Percentiles rank a stretch among this genome's conserved stretches.
phyloP scores from a whole-genome alignment of 1,140 invertebrate genomes.

The Nephila pilipes region DNA sequence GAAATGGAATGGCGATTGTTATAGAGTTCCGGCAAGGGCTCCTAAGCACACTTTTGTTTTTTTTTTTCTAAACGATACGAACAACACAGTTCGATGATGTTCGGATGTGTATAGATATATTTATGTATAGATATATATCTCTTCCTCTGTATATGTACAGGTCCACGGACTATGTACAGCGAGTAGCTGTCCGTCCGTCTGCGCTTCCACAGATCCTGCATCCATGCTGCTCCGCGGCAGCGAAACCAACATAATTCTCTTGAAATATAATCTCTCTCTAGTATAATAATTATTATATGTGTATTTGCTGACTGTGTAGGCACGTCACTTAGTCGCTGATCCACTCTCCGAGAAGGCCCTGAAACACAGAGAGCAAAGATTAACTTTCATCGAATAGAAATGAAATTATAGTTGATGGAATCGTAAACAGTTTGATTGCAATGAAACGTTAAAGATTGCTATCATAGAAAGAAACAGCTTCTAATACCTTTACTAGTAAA shows the following conservation, averaged over 20 bases:
- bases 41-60: constrained; percentile 74
- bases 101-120: constrained; percentile 51
- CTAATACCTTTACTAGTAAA: too few species aligned
- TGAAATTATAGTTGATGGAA: neutral
- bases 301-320: constrained; percentile 47
- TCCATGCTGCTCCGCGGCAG: constrained; percentile 64
- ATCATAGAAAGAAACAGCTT: too few species aligned
- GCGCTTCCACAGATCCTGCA: constrained; percentile 63
- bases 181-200: constrained; percentile 72
- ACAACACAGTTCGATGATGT: constrained; percentile 57
- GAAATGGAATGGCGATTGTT: constrained; percentile 59
- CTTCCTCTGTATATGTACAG: constrained; percentile 63
- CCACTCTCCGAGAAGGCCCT: constrained; percentile 61
- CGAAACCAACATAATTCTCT: constrained; percentile 65
- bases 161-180: constrained; percentile 75
- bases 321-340: constrained; percentile 39
- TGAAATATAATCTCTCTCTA: neutral
- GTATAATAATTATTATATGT: too few species aligned
- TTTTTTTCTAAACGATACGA: constrained; percentile 68
- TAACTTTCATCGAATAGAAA: neutral
- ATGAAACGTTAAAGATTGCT: too few species aligned
- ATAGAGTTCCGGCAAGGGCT: constrained; percentile 65
- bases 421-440: too few species aligned
- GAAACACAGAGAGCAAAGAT: neutral
- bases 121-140: constrained; percentile 69